Conservation (phyloP, 2,113 vertebrate species). For the Oncorhynchus keta region DNA sequence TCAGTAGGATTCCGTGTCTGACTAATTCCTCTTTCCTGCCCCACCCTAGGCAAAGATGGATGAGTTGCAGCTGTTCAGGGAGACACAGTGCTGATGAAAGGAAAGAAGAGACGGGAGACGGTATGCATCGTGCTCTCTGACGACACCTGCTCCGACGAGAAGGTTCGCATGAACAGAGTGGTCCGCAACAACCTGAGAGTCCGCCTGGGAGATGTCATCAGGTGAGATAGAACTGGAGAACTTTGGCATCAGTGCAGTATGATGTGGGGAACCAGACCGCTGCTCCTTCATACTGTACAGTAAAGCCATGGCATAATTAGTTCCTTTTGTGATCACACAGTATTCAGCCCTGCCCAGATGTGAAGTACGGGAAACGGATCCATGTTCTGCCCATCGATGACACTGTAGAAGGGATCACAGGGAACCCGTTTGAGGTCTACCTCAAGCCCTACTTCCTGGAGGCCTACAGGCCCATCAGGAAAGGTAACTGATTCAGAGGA, state of each 20-base stretch:
- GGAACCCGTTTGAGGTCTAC: constrained; percentile 89
- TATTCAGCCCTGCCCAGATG: constrained; percentile 89
- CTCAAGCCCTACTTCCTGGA: constrained; percentile 90
- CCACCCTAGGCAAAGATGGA: constrained; percentile 85
- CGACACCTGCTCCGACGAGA: constrained; percentile 89
- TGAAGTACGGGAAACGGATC: constrained; percentile 89
- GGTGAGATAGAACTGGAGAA: constrained; percentile 60
- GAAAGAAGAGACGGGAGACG: constrained; percentile 87
- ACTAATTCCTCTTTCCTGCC: background rate
- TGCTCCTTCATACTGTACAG: background rate
- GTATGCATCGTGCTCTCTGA: constrained; percentile 90
- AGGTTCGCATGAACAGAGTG: constrained; percentile 90
- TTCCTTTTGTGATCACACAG: constrained; percentile 50
- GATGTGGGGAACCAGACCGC: background rate
- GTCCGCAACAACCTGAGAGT: constrained; percentile 89
- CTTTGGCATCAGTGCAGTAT: background rate
- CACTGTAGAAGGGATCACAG: constrained; percentile 87
- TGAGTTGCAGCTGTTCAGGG: constrained; percentile 88
- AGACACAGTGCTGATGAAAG: constrained; percentile 87
- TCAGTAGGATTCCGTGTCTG: background rate
- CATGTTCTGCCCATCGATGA: constrained; percentile 88
- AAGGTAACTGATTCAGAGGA: constrained; percentile 71
- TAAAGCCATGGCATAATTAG: background rate
- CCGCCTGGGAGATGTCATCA: constrained; percentile 86
- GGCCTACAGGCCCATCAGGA: constrained; percentile 87